Evolutionary conservation across 2,113 vertebrate genomes (phyloP), one percentile per base, ranked within the genome.

Genomic region (Brachionichthys hirsutus): DNA sequence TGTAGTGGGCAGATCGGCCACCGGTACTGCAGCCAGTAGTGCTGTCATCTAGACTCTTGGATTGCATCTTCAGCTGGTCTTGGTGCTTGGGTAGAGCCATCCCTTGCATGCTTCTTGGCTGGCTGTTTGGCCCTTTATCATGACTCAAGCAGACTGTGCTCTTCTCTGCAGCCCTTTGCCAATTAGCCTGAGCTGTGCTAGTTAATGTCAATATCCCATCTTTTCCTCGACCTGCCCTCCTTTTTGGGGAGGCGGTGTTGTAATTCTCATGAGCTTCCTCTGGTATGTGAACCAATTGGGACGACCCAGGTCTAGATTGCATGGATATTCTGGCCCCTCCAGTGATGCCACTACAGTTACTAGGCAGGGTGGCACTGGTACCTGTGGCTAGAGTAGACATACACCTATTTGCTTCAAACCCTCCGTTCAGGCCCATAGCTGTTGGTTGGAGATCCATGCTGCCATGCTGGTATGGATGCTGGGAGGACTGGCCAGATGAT

Each of bases 41-140:
- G 71, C 81, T 77, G 53, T 90, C 88, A 4, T 88, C 88, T 63
- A 90, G 89, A 76, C 93, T 91, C 75, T 95, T 96, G 16, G 96
- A 94, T 49, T 96, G 95, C 60, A 93, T 89, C 69, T 97, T 95
- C 12, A 98, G 92, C 9, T 98, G 92, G 2, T 95, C 94, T 83
- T 99, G 97, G 76, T 99, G 97, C 88, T 98, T 99, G 73, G 95
- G 97, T 94, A 98, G 94, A 35, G 95, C 95, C 38, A 98, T 98
- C 12, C 98, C 95, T 73, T 98, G 97, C 94, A 98, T 94, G 78
- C 98, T 93, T 36, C 95, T 91, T 1, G 96, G 94, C 80, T 97
- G 96, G 72, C 83, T 92, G 51, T 47, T 69, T 9, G 70, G 68
- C 11, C 73, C 75, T 0, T 90, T 92, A 3, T 70, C 78, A 3